A percentile compares a stretch with the other conserved stretches of the same genome.
phyloP scores from a whole-genome alignment of 1,140 invertebrate genomes.

The Drosophila willistoni region DNA sequence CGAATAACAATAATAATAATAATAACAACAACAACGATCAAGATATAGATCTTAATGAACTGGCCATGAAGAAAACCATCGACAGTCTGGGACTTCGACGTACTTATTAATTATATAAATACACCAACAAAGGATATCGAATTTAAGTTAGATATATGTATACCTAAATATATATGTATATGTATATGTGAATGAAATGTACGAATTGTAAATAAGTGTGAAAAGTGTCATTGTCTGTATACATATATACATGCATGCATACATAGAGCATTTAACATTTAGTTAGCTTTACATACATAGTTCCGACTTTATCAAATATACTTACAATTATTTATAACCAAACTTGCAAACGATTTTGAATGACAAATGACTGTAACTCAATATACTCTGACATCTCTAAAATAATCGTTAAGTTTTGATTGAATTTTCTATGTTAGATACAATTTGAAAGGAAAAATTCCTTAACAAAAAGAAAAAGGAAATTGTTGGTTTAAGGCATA shows the following conservation, averaged over 20 bases:
- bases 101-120: slow-evolving; percentile 10
- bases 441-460: too few relatives aligned
- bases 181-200: background rate
- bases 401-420: too few relatives aligned
- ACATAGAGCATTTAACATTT: slow-evolving; percentile 6
- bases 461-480: too few relatives aligned
- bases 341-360: too few relatives aligned
- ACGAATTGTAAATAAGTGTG: background rate
- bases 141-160: background rate
- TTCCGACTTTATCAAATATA: background rate
- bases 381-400: too few relatives aligned
- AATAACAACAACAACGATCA: slow-evolving; percentile 15
- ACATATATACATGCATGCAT: background rate
- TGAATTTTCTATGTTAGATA: too few relatives aligned
- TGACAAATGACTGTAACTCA: too few relatives aligned
- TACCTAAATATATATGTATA: background rate
- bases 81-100: slow-evolving; percentile 41
- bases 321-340: background rate
- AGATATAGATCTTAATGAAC: slow-evolving; percentile 24
- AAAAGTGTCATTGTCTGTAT: slow-evolving; percentile 2
- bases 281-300: background rate
- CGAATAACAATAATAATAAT: slow-evolving; percentile 12
- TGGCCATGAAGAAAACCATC: slow-evolving; percentile 40
- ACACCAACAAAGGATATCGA: background rate
- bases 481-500: too few relatives aligned